Percentiles rank a stretch among this genome's conserved stretches.
phyloP scores from a whole-genome alignment of 2,797 vertebrate genomes.

The Furcifer pardalis region DNA sequence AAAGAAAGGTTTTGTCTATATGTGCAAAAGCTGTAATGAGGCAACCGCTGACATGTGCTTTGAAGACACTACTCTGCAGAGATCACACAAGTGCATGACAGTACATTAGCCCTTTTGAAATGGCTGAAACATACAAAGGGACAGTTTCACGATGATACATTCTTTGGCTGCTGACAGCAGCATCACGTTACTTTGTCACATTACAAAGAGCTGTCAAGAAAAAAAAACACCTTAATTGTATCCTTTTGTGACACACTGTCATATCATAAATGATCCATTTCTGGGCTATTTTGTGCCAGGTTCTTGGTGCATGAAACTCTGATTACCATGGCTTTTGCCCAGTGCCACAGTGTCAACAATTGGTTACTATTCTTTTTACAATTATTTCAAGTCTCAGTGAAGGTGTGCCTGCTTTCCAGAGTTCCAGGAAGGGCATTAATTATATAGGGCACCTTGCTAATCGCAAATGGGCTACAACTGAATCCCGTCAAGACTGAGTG shows the following conservation, averaged over 20 bases:
- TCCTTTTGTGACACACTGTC: neutral
- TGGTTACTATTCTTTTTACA: slow-evolving; percentile 26
- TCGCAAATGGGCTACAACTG: too few species aligned
- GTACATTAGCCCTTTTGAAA: neutral
- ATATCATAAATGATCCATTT: neutral
- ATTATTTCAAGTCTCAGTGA: slow-evolving; percentile 23
- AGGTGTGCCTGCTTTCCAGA: slow-evolving; percentile 33
- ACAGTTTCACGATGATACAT: neutral
- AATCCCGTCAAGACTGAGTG: too few species aligned
- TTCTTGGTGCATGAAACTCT: neutral
- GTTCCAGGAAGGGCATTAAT: slow-evolving; percentile 46
- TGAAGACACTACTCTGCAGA: neutral
- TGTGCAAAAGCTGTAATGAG: neutral
- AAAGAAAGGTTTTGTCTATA: neutral
- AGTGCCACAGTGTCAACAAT: neutral
- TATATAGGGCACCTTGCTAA: slow-evolving; percentile 14
- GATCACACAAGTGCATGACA: neutral
- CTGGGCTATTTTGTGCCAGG: neutral
- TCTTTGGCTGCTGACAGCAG: neutral
- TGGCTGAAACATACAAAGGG: neutral
- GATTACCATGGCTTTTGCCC: slow-evolving; percentile 26
- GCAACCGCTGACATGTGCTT: neutral
- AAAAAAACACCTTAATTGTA: neutral
- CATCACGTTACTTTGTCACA: neutral
- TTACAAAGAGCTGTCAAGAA: neutral